A percentile compares a stretch with the other conserved stretches of the same genome.
These are phyloP conservation scores for Tribolium castaneum DNA, from an alignment of 1,140 invertebrate species.

Conservation along the genomic window DNA sequence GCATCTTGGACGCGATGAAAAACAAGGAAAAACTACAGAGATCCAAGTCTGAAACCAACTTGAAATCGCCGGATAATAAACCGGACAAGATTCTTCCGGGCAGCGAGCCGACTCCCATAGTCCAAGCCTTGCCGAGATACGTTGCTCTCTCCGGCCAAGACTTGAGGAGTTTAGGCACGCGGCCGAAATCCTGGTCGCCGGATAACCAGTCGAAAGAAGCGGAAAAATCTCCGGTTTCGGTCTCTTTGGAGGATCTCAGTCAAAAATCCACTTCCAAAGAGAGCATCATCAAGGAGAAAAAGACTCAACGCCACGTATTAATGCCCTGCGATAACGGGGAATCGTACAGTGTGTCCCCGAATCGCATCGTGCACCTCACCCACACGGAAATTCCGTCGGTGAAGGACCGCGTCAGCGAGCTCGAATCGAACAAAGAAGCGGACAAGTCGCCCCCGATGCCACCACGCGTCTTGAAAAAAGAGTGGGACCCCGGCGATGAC, in stretches of 20 bases:
- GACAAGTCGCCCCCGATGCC: constrained; percentile 51
- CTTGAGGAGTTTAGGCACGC: constrained; percentile 57
- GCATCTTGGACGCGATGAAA: constrained; percentile 95
- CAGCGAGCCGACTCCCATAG: constrained; percentile 70
- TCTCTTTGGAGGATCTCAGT: constrained; percentile 74
- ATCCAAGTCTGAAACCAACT: constrained; percentile 92
- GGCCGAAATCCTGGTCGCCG: constrained; percentile 87
- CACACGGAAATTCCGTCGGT: constrained; percentile 64
- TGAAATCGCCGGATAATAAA: constrained; percentile 76
- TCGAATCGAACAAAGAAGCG: constrained; percentile 68
- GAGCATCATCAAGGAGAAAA: constrained; percentile 58
- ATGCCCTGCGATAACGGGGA: constrained; percentile 86
- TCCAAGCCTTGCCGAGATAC: constrained; percentile 66
- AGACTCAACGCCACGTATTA: constrained; percentile 74
- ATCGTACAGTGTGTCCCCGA: constrained; percentile 89
- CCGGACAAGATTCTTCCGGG: constrained; percentile 62
- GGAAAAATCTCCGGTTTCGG: constrained; percentile 69
- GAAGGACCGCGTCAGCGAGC: constrained; percentile 73
- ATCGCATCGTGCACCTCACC: constrained; percentile 84
- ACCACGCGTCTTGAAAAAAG: constrained; percentile 66
- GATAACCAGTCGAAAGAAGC: constrained; percentile 69
- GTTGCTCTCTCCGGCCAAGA: constrained; percentile 57
- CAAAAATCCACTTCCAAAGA: constrained; percentile 61
- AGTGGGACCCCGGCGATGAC: constrained; percentile 73
- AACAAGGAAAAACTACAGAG: constrained; percentile 92